These are phyloP conservation scores for Gastracanthus pulcherrimus DNA, from an alignment of 2,888 invertebrate species.

Conservation along the genomic window DNA sequence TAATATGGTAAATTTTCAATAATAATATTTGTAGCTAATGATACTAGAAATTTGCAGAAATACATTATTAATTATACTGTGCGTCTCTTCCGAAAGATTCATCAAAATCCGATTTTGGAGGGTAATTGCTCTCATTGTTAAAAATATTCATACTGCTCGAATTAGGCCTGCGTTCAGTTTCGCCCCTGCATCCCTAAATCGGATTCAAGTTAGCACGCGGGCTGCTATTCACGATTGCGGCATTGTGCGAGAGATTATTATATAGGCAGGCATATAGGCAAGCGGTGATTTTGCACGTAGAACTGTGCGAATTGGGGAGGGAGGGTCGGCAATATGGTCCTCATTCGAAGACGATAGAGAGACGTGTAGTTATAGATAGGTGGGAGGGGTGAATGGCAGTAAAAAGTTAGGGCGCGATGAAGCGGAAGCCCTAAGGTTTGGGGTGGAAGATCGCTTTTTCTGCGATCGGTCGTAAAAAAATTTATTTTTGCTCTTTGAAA, in stretches of 20 bases:
- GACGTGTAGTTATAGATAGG: not conserved
- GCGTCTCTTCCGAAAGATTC: too few species aligned
- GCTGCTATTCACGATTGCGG: too few species aligned
- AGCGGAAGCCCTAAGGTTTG: slow-evolving; percentile 22
- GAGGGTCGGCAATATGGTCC: not conserved
- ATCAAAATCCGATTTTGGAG: too few species aligned
- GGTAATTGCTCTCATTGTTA: too few species aligned
- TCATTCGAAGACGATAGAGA: not conserved
- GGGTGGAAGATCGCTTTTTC: not conserved
- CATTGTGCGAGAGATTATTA: not conserved
- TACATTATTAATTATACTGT: too few species aligned
- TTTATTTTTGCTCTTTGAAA: slow-evolving; percentile 7
- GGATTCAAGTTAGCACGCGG: too few species aligned
- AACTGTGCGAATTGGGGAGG: not conserved
- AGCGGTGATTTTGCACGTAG: not conserved
- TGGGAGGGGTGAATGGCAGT: not conserved
- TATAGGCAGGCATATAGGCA: not conserved
- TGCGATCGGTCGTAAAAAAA: slow-evolving; percentile 25
- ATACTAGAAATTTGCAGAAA: too few species aligned
- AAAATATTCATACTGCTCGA: too few species aligned
- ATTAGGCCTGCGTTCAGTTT: too few species aligned
- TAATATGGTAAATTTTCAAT: too few species aligned
- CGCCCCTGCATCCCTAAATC: too few species aligned
- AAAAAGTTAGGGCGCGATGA: slow-evolving; percentile 43
- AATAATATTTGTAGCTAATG: too few species aligned